Base-by-base conservation (phyloP, 2,113 vertebrate genomes). In the Xenus cinereus region DNA sequence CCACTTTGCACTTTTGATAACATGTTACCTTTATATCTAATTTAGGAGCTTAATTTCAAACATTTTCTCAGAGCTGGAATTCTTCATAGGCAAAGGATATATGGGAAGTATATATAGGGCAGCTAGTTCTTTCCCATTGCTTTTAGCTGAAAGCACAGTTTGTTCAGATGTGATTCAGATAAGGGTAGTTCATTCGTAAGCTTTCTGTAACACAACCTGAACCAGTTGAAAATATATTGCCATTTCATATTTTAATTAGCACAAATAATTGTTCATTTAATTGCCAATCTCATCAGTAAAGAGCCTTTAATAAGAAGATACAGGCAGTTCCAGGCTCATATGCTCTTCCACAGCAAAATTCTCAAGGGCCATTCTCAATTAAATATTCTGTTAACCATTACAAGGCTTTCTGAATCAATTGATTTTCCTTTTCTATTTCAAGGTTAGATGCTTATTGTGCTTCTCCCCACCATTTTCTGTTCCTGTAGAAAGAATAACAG, bases 221-320 rank as follows among this genome's bases (percentile, higher is more conserved):
- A 94, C 60, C 20, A 71, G 35, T 89, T 45, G 28, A 95, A 90
- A 76, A 73, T 64, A 60, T 41, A 97, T 93, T 95, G 68, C 37
- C 51, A 23, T 87, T 95, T 97, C 91, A 45, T 96, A 84, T 95
- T 97, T 97, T 95, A 93, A 90, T 67, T 91, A 94, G 41, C n/a
- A 51, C 43, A 95, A 96, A 95, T 84, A 74, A 69, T 89, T 86
- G 48, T 74, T 84, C 71, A 75, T 97, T 95, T 89, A 88, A 93
- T 82, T 96, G 87, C 51, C 63, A 75, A 83, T 79, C 35, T 90
- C 90, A 87, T 75, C 59, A 76, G 80, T 92, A 43, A 94, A 95
- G 69, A 93, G 43, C 4, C 62, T 94, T 95, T 87, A 95, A 89
- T 71, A 82, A 94, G 93, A 60, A 86, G 39, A 93, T 45, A 45